These are phyloP conservation scores for Mallotus villosus DNA, from an alignment of 2,797 vertebrate species.

Conservation along the genomic window DNA sequence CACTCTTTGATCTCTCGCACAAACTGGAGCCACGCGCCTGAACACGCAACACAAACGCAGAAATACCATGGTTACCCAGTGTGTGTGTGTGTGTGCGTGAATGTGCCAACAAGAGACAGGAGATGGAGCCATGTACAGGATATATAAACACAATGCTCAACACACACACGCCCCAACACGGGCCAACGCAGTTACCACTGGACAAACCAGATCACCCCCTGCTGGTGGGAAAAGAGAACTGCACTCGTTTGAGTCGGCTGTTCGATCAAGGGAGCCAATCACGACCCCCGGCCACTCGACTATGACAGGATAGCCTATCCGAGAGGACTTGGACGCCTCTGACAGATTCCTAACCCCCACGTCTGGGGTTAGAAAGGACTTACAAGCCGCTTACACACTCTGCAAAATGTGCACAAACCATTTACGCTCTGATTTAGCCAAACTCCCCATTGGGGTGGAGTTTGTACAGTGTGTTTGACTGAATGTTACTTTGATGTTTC, in stretches of 20 bases:
- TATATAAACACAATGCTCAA: not conserved
- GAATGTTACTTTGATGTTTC: constrained; percentile 45
- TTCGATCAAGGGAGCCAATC: not conserved
- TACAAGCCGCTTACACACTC: constrained; percentile 11
- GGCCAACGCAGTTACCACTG: constrained; percentile 3
- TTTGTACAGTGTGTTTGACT: constrained; percentile 64
- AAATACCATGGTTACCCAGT: not conserved
- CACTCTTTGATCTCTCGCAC: constrained; percentile 94
- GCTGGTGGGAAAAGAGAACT: not conserved
- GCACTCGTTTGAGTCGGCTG: constrained; percentile 31
- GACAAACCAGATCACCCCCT: constrained; percentile 14
- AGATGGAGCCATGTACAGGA: constrained; percentile 1
- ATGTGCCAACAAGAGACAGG: not conserved
- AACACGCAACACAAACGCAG: constrained; percentile 31
- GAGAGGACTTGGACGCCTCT: not conserved
- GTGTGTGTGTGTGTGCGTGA: not conserved
- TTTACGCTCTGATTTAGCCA: constrained; percentile 39
- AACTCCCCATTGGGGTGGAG: constrained; percentile 9
- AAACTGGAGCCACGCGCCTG: constrained; percentile 90
- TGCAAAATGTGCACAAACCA: constrained; percentile 27
- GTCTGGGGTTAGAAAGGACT: not conserved
- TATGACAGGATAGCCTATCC: constrained; percentile 9
- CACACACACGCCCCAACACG: constrained; percentile 12
- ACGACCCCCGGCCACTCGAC: not conserved
- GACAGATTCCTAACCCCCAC: not conserved